These are phyloP conservation scores for Pachypanchax playfairii DNA, from an alignment of 2,113 vertebrate genomes.

Conservation along the genomic window DNA sequence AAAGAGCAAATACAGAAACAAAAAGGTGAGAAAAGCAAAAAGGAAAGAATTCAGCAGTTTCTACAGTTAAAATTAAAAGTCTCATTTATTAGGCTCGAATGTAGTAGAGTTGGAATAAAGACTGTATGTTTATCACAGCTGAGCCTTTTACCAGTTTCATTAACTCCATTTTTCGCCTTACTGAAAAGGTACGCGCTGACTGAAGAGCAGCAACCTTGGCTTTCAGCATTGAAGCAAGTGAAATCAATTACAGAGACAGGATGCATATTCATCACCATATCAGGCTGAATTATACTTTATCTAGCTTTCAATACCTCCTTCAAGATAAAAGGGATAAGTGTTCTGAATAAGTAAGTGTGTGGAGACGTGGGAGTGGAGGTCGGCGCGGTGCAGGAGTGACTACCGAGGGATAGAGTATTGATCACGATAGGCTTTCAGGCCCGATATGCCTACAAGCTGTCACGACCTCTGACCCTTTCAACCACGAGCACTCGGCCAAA, in stretches of 20 bases:
- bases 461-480: constrained; percentile 21
- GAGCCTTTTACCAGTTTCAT: constrained; percentile 48
- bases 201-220: constrained; percentile 40
- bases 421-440: constrained; percentile 62
- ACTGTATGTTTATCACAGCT: constrained; percentile 38
- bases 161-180: constrained; percentile 25
- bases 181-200: neutral
- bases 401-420: constrained; percentile 61
- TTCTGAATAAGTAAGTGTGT: constrained; percentile 1
- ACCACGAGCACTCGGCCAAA: constrained; percentile 2
- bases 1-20: neutral
- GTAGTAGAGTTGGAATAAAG: constrained; percentile 44
- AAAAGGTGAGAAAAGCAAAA: neutral
- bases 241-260: constrained; percentile 63
- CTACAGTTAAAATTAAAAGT: constrained; percentile 13
- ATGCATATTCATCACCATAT: constrained; percentile 60
- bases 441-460: constrained; percentile 42
- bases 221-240: constrained; percentile 32
- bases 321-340: constrained; percentile 26
- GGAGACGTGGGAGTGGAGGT: constrained; percentile 14
- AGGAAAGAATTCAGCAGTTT: neutral
- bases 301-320: constrained; percentile 56
- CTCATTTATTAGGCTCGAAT: constrained; percentile 37
- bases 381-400: constrained; percentile 35
- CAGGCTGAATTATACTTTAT: constrained; percentile 65